A percentile compares a stretch with the other conserved stretches of the same genome.
phyloP scores from a whole-genome alignment of 2,888 invertebrate genomes.

The Miltochrista miniata region DNA sequence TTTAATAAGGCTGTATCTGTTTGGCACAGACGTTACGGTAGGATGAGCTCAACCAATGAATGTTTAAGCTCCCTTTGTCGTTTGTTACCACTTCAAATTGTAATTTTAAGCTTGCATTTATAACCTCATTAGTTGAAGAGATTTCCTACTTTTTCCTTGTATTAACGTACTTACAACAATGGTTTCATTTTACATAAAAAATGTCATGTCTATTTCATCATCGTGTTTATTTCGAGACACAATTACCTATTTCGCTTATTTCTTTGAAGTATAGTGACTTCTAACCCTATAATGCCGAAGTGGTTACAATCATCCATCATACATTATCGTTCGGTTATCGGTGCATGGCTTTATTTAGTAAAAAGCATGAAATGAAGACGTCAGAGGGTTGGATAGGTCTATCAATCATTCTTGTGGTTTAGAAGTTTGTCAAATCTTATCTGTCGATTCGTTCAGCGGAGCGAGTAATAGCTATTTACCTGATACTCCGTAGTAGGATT shows the following conservation, averaged over 20 bases:
- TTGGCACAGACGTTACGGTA: constrained; percentile 20
- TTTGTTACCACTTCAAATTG: constrained; percentile 23
- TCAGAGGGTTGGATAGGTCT: constrained; percentile 57
- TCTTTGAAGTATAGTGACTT: neutral
- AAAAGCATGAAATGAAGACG: constrained; percentile 71
- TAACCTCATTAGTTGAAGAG: constrained; percentile 6
- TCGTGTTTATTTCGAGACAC: too few species aligned
- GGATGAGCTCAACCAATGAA: constrained; percentile 16
- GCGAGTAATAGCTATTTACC: constrained; percentile 82
- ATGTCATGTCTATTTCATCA: too few species aligned
- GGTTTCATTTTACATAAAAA: too few species aligned
- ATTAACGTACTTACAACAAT: too few species aligned
- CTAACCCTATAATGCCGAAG: constrained; percentile 8
- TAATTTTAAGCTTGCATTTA: constrained; percentile 12
- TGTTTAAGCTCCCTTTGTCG: constrained; percentile 15
- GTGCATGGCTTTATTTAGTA: constrained; percentile 62
- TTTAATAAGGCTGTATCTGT: constrained; percentile 40
- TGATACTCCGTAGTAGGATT: constrained; percentile 67
- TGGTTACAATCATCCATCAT: constrained; percentile 30
- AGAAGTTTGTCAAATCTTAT: constrained; percentile 69
- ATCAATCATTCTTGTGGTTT: constrained; percentile 67
- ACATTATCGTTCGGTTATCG: constrained; percentile 41
- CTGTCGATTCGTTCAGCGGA: constrained; percentile 63
- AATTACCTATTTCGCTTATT: too few species aligned
- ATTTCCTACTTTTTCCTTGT: constrained; percentile 3